A percentile compares a stretch with the other conserved stretches of the same genome.
phyloP scores from a whole-genome alignment of 2,113 vertebrate genomes.

The Jaculus jaculus region DNA sequence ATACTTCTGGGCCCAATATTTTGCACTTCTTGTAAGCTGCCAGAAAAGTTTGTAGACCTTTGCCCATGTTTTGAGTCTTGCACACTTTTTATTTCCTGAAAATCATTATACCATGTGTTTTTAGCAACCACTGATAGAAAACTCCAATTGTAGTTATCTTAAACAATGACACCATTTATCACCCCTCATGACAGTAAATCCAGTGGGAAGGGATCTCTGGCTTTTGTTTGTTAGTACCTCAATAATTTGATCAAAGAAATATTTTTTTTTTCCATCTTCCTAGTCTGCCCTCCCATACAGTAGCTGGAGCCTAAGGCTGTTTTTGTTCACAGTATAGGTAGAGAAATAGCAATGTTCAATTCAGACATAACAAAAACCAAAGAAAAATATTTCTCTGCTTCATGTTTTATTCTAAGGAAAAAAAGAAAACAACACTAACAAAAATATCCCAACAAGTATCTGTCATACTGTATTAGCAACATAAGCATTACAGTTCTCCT shows the following conservation, averaged over 20 bases:
- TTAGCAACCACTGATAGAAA: neutral
- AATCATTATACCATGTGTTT: neutral
- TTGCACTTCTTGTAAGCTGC: neutral
- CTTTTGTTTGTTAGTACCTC: neutral
- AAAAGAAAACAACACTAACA: neutral
- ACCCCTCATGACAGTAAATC: neutral
- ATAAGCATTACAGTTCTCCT: neutral
- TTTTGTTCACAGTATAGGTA: neutral
- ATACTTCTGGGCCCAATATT: neutral
- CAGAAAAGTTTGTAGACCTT: neutral
- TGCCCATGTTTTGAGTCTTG: neutral
- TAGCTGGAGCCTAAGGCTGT: neutral
- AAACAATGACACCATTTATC: neutral
- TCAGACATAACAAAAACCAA: neutral
- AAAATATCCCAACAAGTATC: neutral
- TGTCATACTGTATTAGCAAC: neutral
- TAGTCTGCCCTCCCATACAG: neutral
- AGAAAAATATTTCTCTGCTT: neutral
- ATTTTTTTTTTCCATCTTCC: neutral
- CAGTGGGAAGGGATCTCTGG: fast-evolving
- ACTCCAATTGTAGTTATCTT: neutral
- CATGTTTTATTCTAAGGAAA: conserved; percentile 8
- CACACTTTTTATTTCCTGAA: neutral
- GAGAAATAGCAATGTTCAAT: neutral
- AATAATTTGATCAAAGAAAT: neutral